Conservation (phyloP, 2,888 invertebrate genomes). For the Scaeva pyrastri region DNA sequence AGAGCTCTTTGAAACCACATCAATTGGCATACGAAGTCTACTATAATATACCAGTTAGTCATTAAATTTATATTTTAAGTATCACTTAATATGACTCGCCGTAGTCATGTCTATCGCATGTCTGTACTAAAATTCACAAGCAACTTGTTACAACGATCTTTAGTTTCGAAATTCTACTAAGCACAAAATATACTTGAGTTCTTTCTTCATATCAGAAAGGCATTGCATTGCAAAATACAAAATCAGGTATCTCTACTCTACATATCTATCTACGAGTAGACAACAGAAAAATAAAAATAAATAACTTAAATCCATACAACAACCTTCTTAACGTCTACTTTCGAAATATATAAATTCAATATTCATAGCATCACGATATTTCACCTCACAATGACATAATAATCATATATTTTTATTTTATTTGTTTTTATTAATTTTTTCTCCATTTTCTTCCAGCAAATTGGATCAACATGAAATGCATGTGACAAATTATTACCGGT, state of each 20-base stretch:
- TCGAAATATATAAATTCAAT: slow-evolving; percentile 34
- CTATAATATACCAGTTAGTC: too few relatives aligned
- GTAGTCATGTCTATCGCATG: background rate
- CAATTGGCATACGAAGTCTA: too few relatives aligned
- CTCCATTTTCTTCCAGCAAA: slow-evolving; percentile 33
- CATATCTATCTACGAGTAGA: too few relatives aligned
- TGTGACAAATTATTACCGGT: slow-evolving; percentile 60
- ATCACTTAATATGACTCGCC: too few relatives aligned
- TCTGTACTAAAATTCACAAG: background rate
- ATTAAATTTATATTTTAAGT: too few relatives aligned
- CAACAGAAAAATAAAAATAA: slow-evolving; percentile 21
- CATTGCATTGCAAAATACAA: background rate
- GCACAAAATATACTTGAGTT: background rate
- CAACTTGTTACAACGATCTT: background rate
- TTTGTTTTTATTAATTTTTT: background rate
- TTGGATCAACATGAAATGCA: slow-evolving; percentile 64
- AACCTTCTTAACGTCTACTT: slow-evolving; percentile 24
- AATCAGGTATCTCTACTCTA: background rate
- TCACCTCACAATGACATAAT: slow-evolving; percentile 61
- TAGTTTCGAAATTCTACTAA: background rate
- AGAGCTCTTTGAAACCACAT: too few relatives aligned
- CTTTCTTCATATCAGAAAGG: background rate
- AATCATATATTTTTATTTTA: slow-evolving; percentile 32
- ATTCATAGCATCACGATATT: slow-evolving; percentile 64
- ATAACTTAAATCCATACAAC: background rate